These are phyloP conservation scores for Megaptera novaeangliae DNA, from an alignment of 2,113 vertebrate genomes.

Conservation along the genomic window DNA sequence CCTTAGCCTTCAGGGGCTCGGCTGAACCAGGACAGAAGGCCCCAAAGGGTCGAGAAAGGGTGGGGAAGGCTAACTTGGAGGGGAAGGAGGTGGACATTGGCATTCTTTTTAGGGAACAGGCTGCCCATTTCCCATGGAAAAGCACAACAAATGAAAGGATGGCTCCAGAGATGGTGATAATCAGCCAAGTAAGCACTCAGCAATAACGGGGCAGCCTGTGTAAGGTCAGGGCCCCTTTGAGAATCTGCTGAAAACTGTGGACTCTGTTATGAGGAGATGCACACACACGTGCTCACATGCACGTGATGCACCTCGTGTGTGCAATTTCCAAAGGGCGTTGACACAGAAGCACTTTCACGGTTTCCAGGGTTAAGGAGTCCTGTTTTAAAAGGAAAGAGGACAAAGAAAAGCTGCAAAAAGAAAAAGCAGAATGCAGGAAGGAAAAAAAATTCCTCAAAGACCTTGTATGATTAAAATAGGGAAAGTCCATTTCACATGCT, in stretches of 20 bases:
- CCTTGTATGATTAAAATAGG: neutral
- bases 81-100: neutral
- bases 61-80: neutral
- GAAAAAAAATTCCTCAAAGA: neutral
- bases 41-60: rapidly evolving
- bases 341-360: neutral
- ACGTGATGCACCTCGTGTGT: rapidly evolving
- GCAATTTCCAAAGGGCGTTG: neutral
- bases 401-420: neutral
- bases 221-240: neutral
- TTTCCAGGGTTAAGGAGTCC: neutral
- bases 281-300: neutral
- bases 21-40: neutral
- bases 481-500: neutral
- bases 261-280: neutral
- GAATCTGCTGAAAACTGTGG: rapidly evolving
- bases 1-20: neutral
- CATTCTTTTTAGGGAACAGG: neutral
- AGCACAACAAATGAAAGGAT: neutral
- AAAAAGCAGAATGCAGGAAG: neutral
- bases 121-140: neutral
- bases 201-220: neutral
- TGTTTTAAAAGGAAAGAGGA: neutral
- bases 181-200: neutral
- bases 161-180: neutral